phyloP scores from a whole-genome alignment of 2,797 vertebrate species.

The Parambassis ranga region DNA sequence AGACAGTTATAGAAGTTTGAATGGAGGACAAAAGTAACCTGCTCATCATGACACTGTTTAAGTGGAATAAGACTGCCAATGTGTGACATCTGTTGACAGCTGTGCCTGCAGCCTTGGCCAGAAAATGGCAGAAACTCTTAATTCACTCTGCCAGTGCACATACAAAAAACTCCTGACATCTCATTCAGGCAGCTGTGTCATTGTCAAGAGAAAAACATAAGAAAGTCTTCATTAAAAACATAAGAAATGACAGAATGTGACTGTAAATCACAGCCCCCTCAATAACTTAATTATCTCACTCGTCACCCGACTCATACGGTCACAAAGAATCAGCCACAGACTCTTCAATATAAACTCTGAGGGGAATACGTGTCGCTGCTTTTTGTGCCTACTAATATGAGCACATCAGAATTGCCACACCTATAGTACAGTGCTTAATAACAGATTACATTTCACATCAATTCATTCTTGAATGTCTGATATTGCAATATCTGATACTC shows the following conservation, averaged over 20 bases:
- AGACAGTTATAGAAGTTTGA: background rate
- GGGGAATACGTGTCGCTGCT: accelerated
- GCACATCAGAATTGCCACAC: background rate
- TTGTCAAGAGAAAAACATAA: slow-evolving; percentile 33
- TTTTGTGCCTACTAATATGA: background rate
- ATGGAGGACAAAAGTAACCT: slow-evolving; percentile 8
- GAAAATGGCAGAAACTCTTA: slow-evolving; percentile 26
- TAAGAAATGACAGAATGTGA: slow-evolving; percentile 42
- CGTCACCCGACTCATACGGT: slow-evolving; percentile 23
- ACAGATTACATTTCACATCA: background rate
- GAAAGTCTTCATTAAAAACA: slow-evolving; percentile 25
- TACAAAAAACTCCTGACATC: slow-evolving; percentile 39
- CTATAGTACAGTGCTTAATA: background rate
- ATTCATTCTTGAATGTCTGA: background rate
- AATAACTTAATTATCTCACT: slow-evolving; percentile 35
- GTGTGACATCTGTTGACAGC: slow-evolving; percentile 37
- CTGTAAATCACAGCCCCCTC: slow-evolving; percentile 23
- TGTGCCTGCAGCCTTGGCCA: background rate
- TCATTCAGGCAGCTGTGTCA: slow-evolving; percentile 42
- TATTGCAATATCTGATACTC: background rate
- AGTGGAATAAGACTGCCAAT: background rate
- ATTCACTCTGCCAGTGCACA: slow-evolving; percentile 28
- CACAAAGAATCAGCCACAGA: slow-evolving; percentile 10
- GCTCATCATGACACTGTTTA: slow-evolving; percentile 1
- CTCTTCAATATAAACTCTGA: slow-evolving; percentile 4